phyloP scores from a whole-genome alignment of 2,888 invertebrate species.

The Leptopterna dolabrata region DNA sequence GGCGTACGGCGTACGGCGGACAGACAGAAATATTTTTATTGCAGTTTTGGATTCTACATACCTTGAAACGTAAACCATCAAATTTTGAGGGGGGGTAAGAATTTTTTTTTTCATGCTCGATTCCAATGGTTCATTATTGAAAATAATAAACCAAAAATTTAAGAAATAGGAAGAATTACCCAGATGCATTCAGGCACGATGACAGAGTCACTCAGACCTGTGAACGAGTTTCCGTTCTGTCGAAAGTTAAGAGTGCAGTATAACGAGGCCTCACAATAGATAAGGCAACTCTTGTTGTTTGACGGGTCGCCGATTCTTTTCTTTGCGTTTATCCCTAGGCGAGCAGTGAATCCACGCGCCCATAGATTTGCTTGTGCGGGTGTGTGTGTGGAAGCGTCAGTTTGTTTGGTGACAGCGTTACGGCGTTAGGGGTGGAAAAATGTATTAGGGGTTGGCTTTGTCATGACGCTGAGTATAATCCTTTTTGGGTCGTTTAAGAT shows the following conservation, averaged over 20 bases:
- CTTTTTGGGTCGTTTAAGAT: neutral
- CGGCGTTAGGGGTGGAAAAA: neutral
- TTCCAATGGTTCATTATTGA: no score
- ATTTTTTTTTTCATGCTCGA: no score
- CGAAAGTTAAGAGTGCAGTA: neutral
- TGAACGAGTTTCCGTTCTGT: neutral
- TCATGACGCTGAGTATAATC: neutral
- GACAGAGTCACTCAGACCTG: neutral
- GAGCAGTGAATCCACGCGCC: neutral
- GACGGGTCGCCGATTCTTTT: neutral
- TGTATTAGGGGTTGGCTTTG: neutral
- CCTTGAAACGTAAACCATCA: no score
- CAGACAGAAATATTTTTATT: no score
- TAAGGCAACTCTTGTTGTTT: neutral
- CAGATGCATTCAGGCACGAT: neutral
- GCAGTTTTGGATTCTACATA: no score
- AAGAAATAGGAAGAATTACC: neutral
- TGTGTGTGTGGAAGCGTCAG: neutral
- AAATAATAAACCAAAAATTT: no score
- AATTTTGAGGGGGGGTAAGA: no score
- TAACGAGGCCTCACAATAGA: neutral
- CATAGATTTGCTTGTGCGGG: neutral
- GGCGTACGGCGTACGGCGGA: no score
- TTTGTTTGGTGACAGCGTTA: neutral
- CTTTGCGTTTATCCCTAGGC: neutral